Evolutionary conservation across 2,797 vertebrate species (phyloP), one percentile per base, ranked within the genome.

Genomic region (Lutjanus campechanus): DNA sequence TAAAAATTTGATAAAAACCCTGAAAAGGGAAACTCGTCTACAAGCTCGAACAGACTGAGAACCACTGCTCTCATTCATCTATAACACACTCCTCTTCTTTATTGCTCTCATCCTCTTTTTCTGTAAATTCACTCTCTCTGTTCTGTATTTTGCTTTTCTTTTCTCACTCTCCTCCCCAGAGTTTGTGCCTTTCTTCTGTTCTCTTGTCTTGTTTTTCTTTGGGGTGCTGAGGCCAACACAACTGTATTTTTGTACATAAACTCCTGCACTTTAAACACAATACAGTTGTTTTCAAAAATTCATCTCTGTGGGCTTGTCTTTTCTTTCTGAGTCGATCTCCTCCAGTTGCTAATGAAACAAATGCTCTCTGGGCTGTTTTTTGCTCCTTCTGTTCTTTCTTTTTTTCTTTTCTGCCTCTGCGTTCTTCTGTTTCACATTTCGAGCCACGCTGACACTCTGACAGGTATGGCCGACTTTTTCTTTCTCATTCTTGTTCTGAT

Each of bases 261-360:
- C 93, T 93, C 89, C 93, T 96, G 97, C 97, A 97, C 97, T 97
- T 97, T 97, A 97, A 94, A 92, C 87, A 88, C 86, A 95, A 96
- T 94, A 94, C 95, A 93, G 89, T 92, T 95, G 93, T 70, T 93
- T 77, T 88, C 56, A 70, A 89, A 91, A 91, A 70, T 40, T 7
- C 7, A 47, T 67, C 84, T 86, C 77, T 82, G 73, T 93, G 84
- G 81, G 77, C 82, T 92, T 50, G 74, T 91, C 79, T 87, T 82
- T 90, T 90, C 69, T 88, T 90, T 85, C 81, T 2, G 74, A 82
- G 47, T 88, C 19, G 7, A 19, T 77, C 66, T 88, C 77, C 66
- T 88, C 77, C 64, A 11, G 22, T 73, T 40, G 17, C 67, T 78
- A 51, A 58, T 9, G 17, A 51, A 61, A 3, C 25, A 36, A 63